These are phyloP conservation scores for Cyphomyrus plagiostoma DNA, from an alignment of 2,113 vertebrate species.

Conservation along the genomic window DNA sequence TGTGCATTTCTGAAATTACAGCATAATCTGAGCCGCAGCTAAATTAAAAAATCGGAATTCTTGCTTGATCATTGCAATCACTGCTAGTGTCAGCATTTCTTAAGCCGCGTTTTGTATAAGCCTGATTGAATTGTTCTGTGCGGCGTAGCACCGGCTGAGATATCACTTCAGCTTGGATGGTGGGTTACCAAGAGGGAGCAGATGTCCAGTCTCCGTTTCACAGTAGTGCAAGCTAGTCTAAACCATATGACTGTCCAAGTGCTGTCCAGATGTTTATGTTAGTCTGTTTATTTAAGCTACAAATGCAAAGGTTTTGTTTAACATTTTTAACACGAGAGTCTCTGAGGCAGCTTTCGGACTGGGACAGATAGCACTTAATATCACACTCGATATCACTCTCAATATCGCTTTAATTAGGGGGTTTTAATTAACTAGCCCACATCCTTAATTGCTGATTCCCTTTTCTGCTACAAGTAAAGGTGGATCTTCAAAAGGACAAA, in stretches of 20 bases:
- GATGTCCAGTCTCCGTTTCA: background rate
- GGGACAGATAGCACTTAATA: background rate
- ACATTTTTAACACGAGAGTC: background rate
- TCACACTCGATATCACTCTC: too few species aligned
- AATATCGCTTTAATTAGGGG: background rate
- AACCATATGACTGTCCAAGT: conserved; percentile 12
- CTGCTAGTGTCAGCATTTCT: background rate
- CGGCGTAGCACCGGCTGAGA: background rate
- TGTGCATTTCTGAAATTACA: background rate
- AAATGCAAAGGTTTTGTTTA: background rate
- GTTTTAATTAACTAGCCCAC: background rate
- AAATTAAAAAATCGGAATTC: background rate
- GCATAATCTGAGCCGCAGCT: background rate
- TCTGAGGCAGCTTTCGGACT: background rate
- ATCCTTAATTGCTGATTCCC: background rate
- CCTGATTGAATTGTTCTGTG: background rate
- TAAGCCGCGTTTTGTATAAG: background rate
- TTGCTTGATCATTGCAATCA: background rate
- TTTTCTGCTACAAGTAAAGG: background rate
- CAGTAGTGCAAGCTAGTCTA: conserved; percentile 8
- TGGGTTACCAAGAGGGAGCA: background rate
- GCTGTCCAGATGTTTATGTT: conserved; percentile 13
- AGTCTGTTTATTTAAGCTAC: background rate
- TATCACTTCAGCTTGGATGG: background rate
- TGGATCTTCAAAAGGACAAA: background rate